Evolutionary conservation across 2,888 invertebrate genomes (phyloP), one percentile per base, ranked within the genome.

Genomic region (Eristalis arbustorum): DNA sequence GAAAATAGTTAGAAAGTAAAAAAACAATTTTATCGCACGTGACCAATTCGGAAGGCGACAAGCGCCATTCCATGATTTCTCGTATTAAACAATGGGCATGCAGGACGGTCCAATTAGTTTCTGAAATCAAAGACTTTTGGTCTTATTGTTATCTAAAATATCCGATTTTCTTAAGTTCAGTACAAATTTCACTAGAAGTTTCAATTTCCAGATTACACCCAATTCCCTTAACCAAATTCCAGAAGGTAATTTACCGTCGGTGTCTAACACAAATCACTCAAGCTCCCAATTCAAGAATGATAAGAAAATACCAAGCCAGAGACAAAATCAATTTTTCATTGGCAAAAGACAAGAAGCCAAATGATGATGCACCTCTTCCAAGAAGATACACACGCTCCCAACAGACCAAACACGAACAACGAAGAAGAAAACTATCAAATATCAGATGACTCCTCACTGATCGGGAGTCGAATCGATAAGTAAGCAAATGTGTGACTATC

Each of bases 401-500:
- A 14, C 25, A 8, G 31, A 10, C 31, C 31, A 8, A 31, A 31
- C 13, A 23, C 25, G 59, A 59, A 13, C n/a, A 59, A 59, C 49
- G 49, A 49, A 18, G 18, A 49, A n/a, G 18, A 23, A 25, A 59
- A n/a, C 25, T 59, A 23, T 59, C 59, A 59, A 59, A 25, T 25
- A 59, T 28, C 25, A 59, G 59, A 59, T 59, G 25, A 64, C 34
- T 22, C 37, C 63, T 34, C 63, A 34, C 37, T 14, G 63, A 22
- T 22, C 63, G 37, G 63, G 37, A 64, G 63, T 64, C 63, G 22
- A 34, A 64, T 74, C 56, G 28, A 64, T 66, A 64, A 28, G 34
- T 13, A 64, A 64, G 22, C 11, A 56, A 28, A 13, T 67, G 10
- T 67, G n/a, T 49, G 10, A 6, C 22, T 31, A 68, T 57, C 57